Base-by-base conservation (phyloP, 2,888 invertebrate genomes). In the Synergus umbraculus region DNA sequence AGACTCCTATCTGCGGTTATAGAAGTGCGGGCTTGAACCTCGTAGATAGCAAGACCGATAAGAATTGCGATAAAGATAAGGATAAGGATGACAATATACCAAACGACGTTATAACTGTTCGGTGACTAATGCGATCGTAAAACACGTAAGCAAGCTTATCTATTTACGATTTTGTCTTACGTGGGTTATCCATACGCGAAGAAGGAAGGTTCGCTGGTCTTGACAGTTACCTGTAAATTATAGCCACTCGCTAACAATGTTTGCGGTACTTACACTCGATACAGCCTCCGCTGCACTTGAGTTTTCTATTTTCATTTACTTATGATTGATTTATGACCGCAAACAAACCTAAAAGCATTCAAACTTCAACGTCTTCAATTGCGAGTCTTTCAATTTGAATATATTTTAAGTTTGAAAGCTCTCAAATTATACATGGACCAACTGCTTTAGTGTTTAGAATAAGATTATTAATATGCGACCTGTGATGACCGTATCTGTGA, bases 71-170 rank as follows among this genome's bases (percentile, higher is more conserved):
- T 89, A 89, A 87, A 88, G 90, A 89, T 90, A 89, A 88, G 87
- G 86, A 85, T 84, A 82, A 85, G 85, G 85, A 86, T 85, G 85
- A 85, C 85, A 87, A 87, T 88, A 87, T 87, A 84, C 86, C 85
- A 86, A 86, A 87, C 4, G 37, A 85, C 82, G 87, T 85, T 88
- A 87, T 87, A 87, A 83, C 86, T 81, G 78, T 81, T 85, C 84
- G 89, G 88, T 90, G 89, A 90, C 90, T 90, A 90, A 91, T 89
- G 89, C 84, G 85, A 87, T 87, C 87, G 88, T 86, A 87, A 88
- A 89, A 88, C 87, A 89, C 86, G 87, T 87, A 87, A 84, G 86
- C 86, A 85, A 85, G 81, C 81, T 85, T 85, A 84, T 85, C 84
- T 86, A 82, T 84, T 83, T 82, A 83, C 83, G 83, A 83, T 85